Percentiles rank a stretch among this genome's conserved stretches.
Evolutionary conservation across 2,113 vertebrate genomes (phyloP).

Genomic region (Sylvicapra grimmia): DNA sequence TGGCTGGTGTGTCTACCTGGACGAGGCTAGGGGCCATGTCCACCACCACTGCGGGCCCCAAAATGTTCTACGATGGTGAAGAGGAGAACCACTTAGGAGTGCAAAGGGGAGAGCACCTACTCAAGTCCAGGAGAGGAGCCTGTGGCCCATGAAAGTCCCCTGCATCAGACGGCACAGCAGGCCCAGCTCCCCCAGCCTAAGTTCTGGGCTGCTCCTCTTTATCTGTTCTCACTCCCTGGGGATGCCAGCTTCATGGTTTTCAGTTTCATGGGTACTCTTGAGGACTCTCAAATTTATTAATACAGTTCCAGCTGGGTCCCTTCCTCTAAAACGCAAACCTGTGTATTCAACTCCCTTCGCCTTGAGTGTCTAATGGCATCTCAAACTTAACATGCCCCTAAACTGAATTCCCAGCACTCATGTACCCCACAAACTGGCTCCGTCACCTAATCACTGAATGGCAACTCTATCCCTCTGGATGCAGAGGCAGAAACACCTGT

Average conservation of each 20-base stretch:
- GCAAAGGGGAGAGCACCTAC: not conserved
- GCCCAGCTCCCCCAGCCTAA: not conserved
- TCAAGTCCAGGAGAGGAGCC: not conserved
- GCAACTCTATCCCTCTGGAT: not conserved
- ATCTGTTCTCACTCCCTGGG: too few species aligned
- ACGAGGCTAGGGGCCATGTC: not conserved
- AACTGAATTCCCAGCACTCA: not conserved
- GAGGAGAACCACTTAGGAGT: not conserved
- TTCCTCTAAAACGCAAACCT: not conserved
- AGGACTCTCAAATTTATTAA: not conserved
- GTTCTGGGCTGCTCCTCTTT: not conserved
- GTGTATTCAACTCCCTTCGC: not conserved
- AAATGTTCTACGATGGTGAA: fast-evolving
- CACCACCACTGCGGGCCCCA: not conserved
- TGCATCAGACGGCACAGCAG: fast-evolving
- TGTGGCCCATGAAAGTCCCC: not conserved
- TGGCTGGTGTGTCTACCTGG: not conserved
- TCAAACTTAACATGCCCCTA: not conserved
- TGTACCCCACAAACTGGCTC: not conserved
- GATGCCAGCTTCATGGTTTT: too few species aligned
- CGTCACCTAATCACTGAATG: not conserved
- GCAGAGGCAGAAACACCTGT: too few species aligned
- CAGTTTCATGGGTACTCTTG: fast-evolving
- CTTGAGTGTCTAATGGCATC: not conserved
- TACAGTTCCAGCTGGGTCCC: not conserved